Conservation (phyloP, 2,113 vertebrate genomes). For the Argyrosomus japonicus region DNA sequence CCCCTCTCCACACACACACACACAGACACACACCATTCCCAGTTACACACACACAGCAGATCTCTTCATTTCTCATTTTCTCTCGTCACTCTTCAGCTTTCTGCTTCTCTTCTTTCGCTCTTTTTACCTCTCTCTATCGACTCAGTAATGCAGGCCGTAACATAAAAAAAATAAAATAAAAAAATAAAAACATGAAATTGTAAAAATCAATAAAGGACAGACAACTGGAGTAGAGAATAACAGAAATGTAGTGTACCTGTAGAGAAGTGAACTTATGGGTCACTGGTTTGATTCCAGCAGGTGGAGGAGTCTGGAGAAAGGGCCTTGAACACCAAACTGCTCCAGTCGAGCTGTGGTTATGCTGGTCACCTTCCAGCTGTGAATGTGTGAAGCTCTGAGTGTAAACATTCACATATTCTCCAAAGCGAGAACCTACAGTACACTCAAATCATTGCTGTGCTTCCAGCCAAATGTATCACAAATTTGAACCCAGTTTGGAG, state of each 20-base stretch:
- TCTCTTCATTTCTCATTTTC: constrained; percentile 22
- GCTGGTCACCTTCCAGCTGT: background rate
- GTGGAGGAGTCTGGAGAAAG: background rate
- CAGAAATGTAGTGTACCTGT: background rate
- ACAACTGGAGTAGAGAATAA: background rate
- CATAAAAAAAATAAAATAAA: background rate
- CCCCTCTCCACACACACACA: constrained; percentile 44
- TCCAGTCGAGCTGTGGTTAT: background rate
- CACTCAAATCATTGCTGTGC: background rate
- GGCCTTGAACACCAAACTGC: background rate
- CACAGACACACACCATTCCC: constrained; percentile 17
- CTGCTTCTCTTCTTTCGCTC: background rate
- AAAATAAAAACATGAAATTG: background rate
- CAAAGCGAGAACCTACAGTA: background rate
- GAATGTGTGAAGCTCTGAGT: background rate
- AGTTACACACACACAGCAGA: constrained; percentile 17
- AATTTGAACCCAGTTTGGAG: too few relatives aligned
- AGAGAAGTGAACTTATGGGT: background rate
- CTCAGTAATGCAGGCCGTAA: background rate
- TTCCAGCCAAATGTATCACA: too few relatives aligned
- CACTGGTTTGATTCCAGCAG: constrained; percentile 2
- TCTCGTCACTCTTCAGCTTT: background rate
- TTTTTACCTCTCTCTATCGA: background rate
- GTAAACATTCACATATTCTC: background rate
- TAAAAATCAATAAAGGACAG: background rate